Conservation (phyloP, 1,140 invertebrate genomes). For the Condylostylus longicornis region DNA sequence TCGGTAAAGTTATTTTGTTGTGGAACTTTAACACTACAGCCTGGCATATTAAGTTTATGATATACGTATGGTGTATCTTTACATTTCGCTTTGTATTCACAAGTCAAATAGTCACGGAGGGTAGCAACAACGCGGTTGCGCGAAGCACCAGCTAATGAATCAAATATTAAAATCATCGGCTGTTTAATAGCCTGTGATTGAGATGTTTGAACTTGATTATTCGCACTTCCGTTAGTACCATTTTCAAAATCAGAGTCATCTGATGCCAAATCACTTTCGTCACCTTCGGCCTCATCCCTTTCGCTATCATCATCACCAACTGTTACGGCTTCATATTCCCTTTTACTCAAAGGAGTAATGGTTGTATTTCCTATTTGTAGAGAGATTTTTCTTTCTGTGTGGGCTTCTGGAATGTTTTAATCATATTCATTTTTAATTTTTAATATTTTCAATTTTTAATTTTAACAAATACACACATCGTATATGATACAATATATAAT, state of each 20-base stretch:
- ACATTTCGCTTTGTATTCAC: conserved; percentile 74
- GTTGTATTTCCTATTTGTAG: conserved; percentile 51
- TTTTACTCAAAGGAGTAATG: conserved; percentile 42
- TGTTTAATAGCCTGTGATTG: conserved; percentile 23
- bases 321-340: conserved; percentile 41
- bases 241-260: conserved; percentile 47
- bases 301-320: conserved; percentile 56
- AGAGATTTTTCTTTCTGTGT: conserved; percentile 15
- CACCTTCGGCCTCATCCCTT: conserved; percentile 67
- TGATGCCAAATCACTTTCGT: conserved; percentile 44
- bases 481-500: too few relatives aligned
- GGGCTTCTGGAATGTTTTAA: conserved; percentile 8
- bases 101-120: conserved; percentile 72
- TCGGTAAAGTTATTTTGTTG: conserved; percentile 95
- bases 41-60: conserved; percentile 66
- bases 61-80: conserved; percentile 39
- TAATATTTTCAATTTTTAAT: not conserved
- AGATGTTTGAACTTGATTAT: conserved; percentile 6
- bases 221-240: conserved; percentile 6
- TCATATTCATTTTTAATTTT: too few relatives aligned
- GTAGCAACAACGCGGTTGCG: conserved; percentile 70
- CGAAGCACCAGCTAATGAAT: conserved; percentile 72
- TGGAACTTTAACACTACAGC: conserved; percentile 73
- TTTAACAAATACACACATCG: too few relatives aligned
- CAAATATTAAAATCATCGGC: conserved; percentile 89